These are phyloP conservation scores for Melospiza melodia DNA, from an alignment of 2,113 vertebrate genomes.

Conservation along the genomic window DNA sequence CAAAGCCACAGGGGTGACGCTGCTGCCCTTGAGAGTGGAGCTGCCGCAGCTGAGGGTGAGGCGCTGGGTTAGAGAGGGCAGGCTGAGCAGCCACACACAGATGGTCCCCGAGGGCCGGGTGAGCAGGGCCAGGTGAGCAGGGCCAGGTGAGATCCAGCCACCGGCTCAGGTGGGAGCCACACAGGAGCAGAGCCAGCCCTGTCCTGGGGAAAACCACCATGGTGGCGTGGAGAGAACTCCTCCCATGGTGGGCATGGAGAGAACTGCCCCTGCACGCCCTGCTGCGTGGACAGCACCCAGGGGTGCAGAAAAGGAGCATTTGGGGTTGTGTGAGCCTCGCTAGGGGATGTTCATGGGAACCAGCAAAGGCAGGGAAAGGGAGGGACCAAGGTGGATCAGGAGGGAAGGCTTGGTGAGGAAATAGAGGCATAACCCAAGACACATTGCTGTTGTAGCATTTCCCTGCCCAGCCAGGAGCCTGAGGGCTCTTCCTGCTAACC, in stretches of 20 bases:
- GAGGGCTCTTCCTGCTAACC: background rate
- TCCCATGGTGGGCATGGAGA: no score
- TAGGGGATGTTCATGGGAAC: background rate
- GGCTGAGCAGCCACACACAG: background rate
- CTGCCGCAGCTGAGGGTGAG: background rate
- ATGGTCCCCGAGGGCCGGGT: background rate
- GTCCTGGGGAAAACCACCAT: background rate
- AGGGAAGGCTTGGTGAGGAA: background rate
- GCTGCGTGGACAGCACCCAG: background rate
- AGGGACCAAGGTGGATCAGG: background rate
- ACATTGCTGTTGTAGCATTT: rapidly evolving
- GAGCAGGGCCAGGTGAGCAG: background rate
- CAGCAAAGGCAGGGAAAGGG: background rate
- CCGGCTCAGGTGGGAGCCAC: background rate
- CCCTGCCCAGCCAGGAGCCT: background rate
- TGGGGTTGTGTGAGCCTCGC: background rate
- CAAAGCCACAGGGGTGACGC: rapidly evolving
- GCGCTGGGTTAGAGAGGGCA: rapidly evolving
- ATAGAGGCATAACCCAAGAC: background rate
- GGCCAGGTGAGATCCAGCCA: background rate
- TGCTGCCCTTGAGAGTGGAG: background rate
- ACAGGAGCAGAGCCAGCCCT: background rate
- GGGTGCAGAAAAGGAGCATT: background rate
- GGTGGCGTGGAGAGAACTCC: background rate
- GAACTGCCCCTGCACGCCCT: rapidly evolving